Base-by-base conservation (phyloP, 2,888 invertebrate genomes). In the Laspeyria flexula region DNA sequence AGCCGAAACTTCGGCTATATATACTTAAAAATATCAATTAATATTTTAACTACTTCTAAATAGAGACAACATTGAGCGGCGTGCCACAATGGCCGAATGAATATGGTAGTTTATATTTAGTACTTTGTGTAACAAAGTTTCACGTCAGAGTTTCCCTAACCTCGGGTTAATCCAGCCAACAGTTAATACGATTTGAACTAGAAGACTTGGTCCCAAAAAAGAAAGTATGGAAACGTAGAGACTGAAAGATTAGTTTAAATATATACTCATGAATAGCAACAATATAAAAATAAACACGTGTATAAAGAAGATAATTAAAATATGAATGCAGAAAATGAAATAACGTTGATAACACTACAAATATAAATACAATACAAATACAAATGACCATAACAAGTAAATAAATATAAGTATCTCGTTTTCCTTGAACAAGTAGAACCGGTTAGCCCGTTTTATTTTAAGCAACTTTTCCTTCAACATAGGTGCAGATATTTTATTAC, bases 351-450 rank as follows among this genome's bases (percentile, higher is more conserved):
- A 38, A 37, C 12, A 15, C 15, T 38, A n/a, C n/a, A n/a, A n/a
- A n/a, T 27, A 27, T 16, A 31, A 9, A 41, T 21, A 21, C 21
- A 21, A 5, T 21, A 21, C 21, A 5, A 21, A 21, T 21, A 3
- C 3, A 5, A 21, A 3, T 21, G 42, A 27, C 0, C 34, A 25
- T 29, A 35, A 45, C n/a, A 29, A 35, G 21, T 13, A 44, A 37
- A 54, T 47, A 55, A 55, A 45, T 43, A 50, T 11, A 44, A 50
- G 42, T n/a, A n/a, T 51, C 53, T 55, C 49, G 54, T 57, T 65
- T 59, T 60, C 63, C 55, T 62, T 56, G 44, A 38, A 66, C 60
- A 35, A 51, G 48, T 58, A 48, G 23, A 55, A 63, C 71, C 53
- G 55, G 70, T 57, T 42, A 37, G 35, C 27, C 16, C 12, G 30